Evolutionary conservation across 2,888 invertebrate genomes (phyloP), one percentile per base, ranked within the genome.

Genomic region (Agriotes lineatus): DNA sequence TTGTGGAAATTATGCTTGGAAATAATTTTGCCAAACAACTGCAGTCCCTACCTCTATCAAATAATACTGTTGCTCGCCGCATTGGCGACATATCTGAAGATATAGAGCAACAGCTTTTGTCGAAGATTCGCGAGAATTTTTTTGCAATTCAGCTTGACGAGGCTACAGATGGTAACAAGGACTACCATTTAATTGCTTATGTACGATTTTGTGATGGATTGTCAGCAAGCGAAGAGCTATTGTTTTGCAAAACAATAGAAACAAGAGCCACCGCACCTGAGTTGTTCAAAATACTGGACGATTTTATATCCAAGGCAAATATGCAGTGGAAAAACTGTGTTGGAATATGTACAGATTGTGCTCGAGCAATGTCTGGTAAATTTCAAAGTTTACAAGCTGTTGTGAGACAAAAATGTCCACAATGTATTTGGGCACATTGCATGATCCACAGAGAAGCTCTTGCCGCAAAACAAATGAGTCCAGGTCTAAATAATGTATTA

Each of bases 181-280:
- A 61, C 50, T 48, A 18, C 52, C 37, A 61, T 61, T 56, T 63
- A 42, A 63, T 63, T 42, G 54, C 54, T 12, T 63, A 63, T 54
- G 39, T 39, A 5, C 37, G 42, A 37, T 63, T 22, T 30, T 63
- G 54, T 25, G 20, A 63, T 54, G 63, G 44, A 12, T 42, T 14
- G n/a, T 2, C 54, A 35, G 18, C 10, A 54, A 35, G 33, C 16
- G 54, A 18, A 54, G 18, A 54, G 33, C 14, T 39, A 12, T 14
- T 12, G 14, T 39, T 12, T 12, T 39, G 39, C 39, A 39, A 39
- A 10, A 2, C 18, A 7, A 33, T 54, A 33, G 54, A 54, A 54
- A 35, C 7, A 54, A 54, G 54, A 54, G 16, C 54, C 33, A 33
- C 54, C 37, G 48, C 37, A 33, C 6, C n/a, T 6, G 33, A 50